Evolutionary conservation across 2,888 invertebrate species (phyloP).

Genomic region (Drosophila setosimentum): DNA sequence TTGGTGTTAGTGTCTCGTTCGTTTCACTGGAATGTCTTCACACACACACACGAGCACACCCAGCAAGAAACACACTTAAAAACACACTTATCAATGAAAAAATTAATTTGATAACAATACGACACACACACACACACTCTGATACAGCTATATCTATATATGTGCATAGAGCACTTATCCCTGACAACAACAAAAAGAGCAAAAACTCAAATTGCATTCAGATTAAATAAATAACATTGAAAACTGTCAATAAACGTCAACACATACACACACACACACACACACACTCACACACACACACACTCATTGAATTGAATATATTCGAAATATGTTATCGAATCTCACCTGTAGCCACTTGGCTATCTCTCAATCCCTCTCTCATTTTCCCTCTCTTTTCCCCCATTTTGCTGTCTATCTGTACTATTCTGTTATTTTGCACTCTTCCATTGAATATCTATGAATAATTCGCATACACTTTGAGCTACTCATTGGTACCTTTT

Average conservation of each 20-base stretch:
- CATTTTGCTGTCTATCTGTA: constrained; percentile 3
- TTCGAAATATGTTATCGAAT: constrained; percentile 26
- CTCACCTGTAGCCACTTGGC: constrained; percentile 56
- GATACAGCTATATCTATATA: constrained; percentile 26
- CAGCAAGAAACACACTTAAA: constrained; percentile 1
- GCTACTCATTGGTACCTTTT: constrained; percentile 41
- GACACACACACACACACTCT: constrained; percentile 21
- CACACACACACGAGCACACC: not conserved
- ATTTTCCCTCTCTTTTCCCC: not conserved
- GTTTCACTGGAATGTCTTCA: constrained; percentile 46
- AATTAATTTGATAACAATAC: constrained; percentile 63
- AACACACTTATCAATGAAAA: constrained; percentile 70
- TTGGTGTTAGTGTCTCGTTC: constrained; percentile 41
- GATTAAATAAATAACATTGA: constrained; percentile 42
- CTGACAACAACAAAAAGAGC: constrained; percentile 42
- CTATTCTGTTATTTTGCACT: constrained; percentile 23
- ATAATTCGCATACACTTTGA: constrained; percentile 17
- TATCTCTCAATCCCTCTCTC: not conserved
- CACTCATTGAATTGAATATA: constrained; percentile 37
- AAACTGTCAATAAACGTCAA: constrained; percentile 39
- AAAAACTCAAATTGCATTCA: constrained; percentile 23
- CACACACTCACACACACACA: not conserved
- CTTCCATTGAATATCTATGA: constrained; percentile 10
- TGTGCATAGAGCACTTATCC: constrained; percentile 19
- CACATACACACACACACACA: constrained; percentile 2